These are phyloP conservation scores for Ascidia mentula DNA, from an alignment of 23 tunicate genomes.

Conservation along the genomic window DNA sequence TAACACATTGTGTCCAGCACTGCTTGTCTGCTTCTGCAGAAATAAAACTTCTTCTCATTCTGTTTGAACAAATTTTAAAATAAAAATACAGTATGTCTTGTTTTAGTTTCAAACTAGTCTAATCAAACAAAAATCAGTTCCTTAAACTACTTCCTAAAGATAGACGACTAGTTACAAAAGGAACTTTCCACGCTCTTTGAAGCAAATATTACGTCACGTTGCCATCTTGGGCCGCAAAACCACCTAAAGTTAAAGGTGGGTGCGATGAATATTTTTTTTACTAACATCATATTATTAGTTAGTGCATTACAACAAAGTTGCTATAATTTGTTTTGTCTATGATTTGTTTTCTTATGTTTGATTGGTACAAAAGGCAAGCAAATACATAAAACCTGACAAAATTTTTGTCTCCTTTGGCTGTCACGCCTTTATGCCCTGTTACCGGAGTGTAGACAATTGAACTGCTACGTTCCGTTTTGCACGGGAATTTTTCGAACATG, in stretches of 20 bases:
- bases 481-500: neutral
- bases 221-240: neutral
- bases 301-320: neutral
- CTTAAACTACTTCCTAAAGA: too few relatives aligned
- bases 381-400: neutral
- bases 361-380: neutral
- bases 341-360: neutral
- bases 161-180: neutral
- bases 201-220: neutral
- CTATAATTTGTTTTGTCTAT: too few relatives aligned
- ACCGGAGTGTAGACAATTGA: neutral
- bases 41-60: too few relatives aligned
- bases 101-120: too few relatives aligned
- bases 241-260: neutral
- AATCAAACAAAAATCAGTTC: too few relatives aligned
- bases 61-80: too few relatives aligned
- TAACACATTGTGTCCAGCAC: too few relatives aligned
- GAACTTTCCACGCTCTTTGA: neutral
- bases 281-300: too few relatives aligned
- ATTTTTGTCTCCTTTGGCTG: neutral
- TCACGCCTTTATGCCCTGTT: neutral
- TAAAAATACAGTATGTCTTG: too few relatives aligned
- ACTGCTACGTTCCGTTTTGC: constrained; percentile 2
- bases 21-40: too few relatives aligned
- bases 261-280: neutral